Evolutionary conservation across 2,888 invertebrate genomes (phyloP).

Genomic region (Epicampocera succincta): DNA sequence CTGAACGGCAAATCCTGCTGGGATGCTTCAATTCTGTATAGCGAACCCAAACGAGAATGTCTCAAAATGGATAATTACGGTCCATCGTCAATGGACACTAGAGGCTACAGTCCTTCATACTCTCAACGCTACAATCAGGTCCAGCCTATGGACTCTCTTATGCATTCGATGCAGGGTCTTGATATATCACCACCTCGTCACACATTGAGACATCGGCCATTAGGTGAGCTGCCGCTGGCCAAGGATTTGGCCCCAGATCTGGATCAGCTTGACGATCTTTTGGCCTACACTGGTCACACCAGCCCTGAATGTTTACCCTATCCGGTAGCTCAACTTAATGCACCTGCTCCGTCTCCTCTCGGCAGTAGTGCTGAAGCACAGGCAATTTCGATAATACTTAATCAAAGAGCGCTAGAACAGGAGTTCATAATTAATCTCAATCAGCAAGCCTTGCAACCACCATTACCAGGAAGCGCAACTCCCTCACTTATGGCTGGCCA

Average conservation of each 20-base stretch:
- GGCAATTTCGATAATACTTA: conserved; percentile 91
- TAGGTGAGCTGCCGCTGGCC: conserved; percentile 89
- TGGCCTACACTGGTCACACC: conserved; percentile 94
- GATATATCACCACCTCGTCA: conserved; percentile 85
- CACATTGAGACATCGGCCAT: conserved; percentile 87
- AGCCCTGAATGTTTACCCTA: conserved; percentile 92
- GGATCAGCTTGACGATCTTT: conserved; percentile 94
- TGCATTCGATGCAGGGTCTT: conserved; percentile 80
- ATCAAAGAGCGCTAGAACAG: conserved; percentile 92
- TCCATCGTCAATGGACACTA: conserved; percentile 46
- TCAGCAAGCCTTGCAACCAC: conserved; percentile 69
- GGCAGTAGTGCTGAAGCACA: conserved; percentile 90
- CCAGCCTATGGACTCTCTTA: conserved; percentile 76
- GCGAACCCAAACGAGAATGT: conserved; percentile 83
- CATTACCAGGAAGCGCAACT: conserved; percentile 63
- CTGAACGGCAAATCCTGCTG: conserved; percentile 97
- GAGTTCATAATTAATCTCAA: conserved; percentile 84
- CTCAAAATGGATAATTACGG: conserved; percentile 48
- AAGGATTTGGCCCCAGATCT: conserved; percentile 92
- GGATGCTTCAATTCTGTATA: conserved; percentile 96
- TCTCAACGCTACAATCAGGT: conserved; percentile 61
- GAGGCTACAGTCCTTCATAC: conserved; percentile 67
- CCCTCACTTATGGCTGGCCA: conserved; percentile 67
- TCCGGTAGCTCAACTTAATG: conserved; percentile 87
- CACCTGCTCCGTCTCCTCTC: conserved; percentile 89